Percentiles rank a stretch among this genome's conserved stretches.
These are phyloP conservation scores for Olivierus martensii DNA, from an alignment of 1,140 invertebrate species.

Conservation along the genomic window DNA sequence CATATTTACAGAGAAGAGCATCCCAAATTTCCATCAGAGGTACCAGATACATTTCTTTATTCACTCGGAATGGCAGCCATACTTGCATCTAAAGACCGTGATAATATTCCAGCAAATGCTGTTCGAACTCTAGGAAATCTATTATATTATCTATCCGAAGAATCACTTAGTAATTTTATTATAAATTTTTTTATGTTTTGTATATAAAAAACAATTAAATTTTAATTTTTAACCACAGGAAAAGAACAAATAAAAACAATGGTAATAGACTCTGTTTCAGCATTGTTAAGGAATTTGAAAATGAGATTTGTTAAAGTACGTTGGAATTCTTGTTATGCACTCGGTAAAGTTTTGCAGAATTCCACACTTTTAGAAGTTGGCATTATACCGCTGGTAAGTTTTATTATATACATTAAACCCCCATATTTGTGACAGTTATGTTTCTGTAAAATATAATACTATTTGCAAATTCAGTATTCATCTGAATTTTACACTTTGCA, in stretches of 20 bases:
- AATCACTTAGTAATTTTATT: slow-evolving; percentile 33
- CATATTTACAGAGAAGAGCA: slow-evolving; percentile 15
- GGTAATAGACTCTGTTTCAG: slow-evolving; percentile 37
- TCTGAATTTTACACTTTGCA: too few relatives aligned
- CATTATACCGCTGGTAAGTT: slow-evolving; percentile 3
- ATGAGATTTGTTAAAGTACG: slow-evolving; percentile 62
- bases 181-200: slow-evolving; percentile 10
- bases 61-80: slow-evolving; percentile 50
- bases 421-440: too few relatives aligned
- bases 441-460: too few relatives aligned
- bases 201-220: too few relatives aligned
- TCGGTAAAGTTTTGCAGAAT: slow-evolving; percentile 61
- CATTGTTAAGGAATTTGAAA: slow-evolving; percentile 48
- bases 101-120: slow-evolving; percentile 56
- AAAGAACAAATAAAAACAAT: slow-evolving; percentile 33
- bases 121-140: slow-evolving; percentile 66
- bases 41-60: slow-evolving; percentile 48
- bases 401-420: too few relatives aligned
- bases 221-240: too few relatives aligned
- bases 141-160: slow-evolving; percentile 44
- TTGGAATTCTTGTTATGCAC: slow-evolving; percentile 80
- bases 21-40: slow-evolving; percentile 41
- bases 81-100: slow-evolving; percentile 48
- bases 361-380: slow-evolving; percentile 27
- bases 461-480: too few relatives aligned